These are phyloP conservation scores for Litocranius walleri DNA, from an alignment of 2,113 vertebrate species.

Conservation along the genomic window DNA sequence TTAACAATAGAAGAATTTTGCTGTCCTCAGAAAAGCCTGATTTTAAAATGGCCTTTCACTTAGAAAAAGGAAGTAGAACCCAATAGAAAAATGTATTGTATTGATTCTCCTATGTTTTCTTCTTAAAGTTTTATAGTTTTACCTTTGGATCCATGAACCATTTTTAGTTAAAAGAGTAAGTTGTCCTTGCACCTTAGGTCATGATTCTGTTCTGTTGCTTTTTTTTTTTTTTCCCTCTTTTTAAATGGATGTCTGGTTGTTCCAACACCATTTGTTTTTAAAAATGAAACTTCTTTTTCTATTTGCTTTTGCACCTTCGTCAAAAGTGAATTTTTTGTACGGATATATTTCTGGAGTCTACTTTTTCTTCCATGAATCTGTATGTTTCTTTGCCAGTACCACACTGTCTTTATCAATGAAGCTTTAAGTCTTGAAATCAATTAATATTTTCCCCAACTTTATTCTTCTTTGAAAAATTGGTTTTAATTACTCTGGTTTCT, in stretches of 20 bases:
- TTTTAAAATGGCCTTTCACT: conserved; percentile 34
- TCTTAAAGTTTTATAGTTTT: not conserved
- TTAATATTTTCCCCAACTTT: not conserved
- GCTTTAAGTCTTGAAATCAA: not conserved
- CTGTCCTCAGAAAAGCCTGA: not conserved
- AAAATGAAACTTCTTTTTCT: not conserved
- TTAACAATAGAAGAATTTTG: not conserved
- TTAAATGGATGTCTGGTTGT: not conserved
- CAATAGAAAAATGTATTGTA: not conserved
- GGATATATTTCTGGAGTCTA: not conserved
- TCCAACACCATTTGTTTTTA: not conserved
- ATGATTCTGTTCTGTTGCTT: not conserved
- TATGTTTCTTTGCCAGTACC: not conserved
- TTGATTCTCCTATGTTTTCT: not conserved
- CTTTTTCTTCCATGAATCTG: not conserved
- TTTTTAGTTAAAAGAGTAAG: not conserved
- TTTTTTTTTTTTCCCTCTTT: not conserved
- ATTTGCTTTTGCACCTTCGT: not conserved
- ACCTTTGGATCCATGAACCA: not conserved
- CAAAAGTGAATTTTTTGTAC: conserved; percentile 20
- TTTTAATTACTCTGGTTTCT: not conserved
- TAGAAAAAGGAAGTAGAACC: not conserved
- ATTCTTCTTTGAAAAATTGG: not conserved
- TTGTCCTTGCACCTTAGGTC: not conserved
- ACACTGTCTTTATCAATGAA: not conserved